Evolutionary conservation across 1,140 invertebrate genomes (phyloP), one percentile per base, ranked within the genome.

Genomic region (Nephotettix cincticeps): DNA sequence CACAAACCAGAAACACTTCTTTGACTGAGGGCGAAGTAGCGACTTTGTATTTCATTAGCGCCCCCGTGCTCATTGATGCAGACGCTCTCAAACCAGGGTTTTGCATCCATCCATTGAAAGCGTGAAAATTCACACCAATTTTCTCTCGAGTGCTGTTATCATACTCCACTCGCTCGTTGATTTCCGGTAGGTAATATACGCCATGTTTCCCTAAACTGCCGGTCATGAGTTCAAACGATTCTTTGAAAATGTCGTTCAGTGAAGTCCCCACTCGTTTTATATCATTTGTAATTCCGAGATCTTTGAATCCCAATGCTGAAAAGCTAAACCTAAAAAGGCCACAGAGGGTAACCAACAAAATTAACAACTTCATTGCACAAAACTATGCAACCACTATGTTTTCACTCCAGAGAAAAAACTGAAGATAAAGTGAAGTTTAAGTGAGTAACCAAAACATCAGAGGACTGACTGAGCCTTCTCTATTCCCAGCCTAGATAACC

Each of bases 231-330:
- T 61, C 56, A 27, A 61, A 61, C 6, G 56, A 61, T 61, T 61
- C 56, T 23, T 61, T 61, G 56, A 61, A 61, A 23, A 61, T 61
- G 25, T 61, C 56, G 27, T 61, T 61, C 4, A 61, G 56, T 14
- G 56, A 61, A 27, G 56, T 21, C 9, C 23, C 56, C 25, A 61
- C 25, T 11, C 56, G 13, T 2, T 27, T 14, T 9, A 61, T 61
- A 61, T 61, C 56, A 6, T 4, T n/a, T 4, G 56, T 61, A 4
- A 61, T 61, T 6, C 56, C 56, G 14, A 61, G 14, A 27, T 61
- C 56, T 28, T 23, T 25, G 14, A 61, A 21, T 6, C 23, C 13
- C 56, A 61, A 27, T 9, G 56, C 25, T 4, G 32, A 36, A 36
- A 36, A 36, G 4, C 32, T 14, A 6, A 14, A 14, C 32, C 14